Percentiles rank a stretch among this genome's conserved stretches.
Conservation (phyloP, 2,888 invertebrate genomes). For the Gymnoscelis rufifasciata region DNA sequence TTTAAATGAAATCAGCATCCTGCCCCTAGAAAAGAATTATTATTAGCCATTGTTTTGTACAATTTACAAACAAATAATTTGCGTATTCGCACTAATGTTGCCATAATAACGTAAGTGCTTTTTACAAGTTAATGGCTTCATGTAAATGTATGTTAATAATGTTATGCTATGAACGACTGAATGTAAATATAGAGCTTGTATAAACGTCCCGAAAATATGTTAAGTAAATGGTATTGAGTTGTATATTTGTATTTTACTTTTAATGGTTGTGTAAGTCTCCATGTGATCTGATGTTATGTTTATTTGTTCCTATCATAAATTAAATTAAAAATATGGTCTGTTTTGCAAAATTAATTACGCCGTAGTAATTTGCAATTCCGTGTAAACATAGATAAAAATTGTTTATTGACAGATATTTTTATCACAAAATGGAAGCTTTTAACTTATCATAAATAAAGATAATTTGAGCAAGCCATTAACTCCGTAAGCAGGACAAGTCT, state of each 20-base stretch:
- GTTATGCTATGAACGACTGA: constrained; percentile 49
- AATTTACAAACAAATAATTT: constrained; percentile 42
- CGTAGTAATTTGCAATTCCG: constrained; percentile 3
- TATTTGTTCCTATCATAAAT: constrained; percentile 28
- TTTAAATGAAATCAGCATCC: constrained; percentile 17
- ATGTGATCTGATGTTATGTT: constrained; percentile 53
- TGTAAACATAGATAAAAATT: constrained; percentile 16
- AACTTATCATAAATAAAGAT: constrained; percentile 9
- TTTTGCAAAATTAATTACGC: constrained; percentile 5
- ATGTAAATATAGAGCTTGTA: constrained; percentile 58
- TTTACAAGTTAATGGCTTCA: constrained; percentile 30
- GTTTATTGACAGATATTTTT: constrained; percentile 8
- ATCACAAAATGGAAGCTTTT: constrained; percentile 13
- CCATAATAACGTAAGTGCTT: constrained; percentile 58
- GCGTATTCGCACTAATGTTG: constrained; percentile 56
- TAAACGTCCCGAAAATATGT: constrained; percentile 39
- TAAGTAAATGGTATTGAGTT: constrained; percentile 30
- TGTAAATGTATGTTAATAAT: constrained; percentile 25
- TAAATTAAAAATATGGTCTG: background rate
- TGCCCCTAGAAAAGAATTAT: constrained; percentile 17
- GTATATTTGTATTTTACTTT: constrained; percentile 38
- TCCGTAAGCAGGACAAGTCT: background rate
- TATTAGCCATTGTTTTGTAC: constrained; percentile 54
- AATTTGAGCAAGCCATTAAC: constrained; percentile 4
- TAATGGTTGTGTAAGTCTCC: constrained; percentile 55